Evolutionary conservation across 2,113 vertebrate genomes (phyloP).

Genomic region (Hyaena hyaena): DNA sequence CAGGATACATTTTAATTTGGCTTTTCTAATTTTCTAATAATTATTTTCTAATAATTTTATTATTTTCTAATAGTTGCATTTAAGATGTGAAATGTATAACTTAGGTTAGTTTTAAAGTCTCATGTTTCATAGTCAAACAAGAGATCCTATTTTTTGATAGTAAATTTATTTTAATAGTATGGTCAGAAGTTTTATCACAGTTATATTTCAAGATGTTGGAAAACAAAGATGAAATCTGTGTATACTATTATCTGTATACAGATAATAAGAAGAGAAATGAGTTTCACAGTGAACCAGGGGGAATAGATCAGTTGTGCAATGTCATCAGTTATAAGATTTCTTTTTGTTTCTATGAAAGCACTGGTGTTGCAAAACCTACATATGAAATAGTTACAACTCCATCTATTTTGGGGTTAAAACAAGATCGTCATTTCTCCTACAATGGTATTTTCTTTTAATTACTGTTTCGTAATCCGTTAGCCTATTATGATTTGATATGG

Average conservation of each 20-base stretch:
- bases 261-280: not conserved
- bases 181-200: not conserved
- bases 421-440: not conserved
- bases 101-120: not conserved
- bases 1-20: not conserved
- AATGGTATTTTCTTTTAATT: not conserved
- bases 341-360: not conserved
- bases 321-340: not conserved
- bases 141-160: not conserved
- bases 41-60: constrained; percentile 32
- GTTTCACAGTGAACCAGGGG: not conserved
- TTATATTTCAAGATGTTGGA: not conserved
- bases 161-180: constrained; percentile 1
- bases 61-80: constrained; percentile 29
- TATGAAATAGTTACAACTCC: not conserved
- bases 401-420: constrained; percentile 31
- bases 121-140: not conserved
- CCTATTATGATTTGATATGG: not conserved
- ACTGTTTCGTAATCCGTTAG: not conserved
- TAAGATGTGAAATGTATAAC: not conserved
- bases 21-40: not conserved
- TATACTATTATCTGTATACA: not conserved
- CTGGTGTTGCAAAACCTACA: not conserved
- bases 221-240: not conserved
- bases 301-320: not conserved